Percentiles rank a stretch among this genome's conserved stretches.
Conservation (phyloP, 2,888 invertebrate species). For the Cantharis nigra region DNA sequence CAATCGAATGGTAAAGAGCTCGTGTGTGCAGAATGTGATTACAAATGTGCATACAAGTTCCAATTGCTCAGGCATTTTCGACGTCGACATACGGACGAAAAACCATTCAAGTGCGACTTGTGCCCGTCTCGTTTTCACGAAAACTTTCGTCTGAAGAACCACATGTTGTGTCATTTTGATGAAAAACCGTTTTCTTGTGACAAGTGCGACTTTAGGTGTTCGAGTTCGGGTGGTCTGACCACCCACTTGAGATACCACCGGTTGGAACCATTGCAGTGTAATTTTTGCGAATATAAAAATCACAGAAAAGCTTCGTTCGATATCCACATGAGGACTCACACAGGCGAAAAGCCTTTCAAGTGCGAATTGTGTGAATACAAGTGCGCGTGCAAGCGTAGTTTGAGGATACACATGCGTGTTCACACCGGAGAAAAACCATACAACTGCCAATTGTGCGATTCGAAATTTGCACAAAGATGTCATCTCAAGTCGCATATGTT, state of each 20-base stretch:
- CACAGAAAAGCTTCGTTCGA: not conserved
- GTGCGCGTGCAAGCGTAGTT: not conserved
- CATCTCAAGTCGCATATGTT: not conserved
- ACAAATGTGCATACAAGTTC: not conserved
- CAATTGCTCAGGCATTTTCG: not conserved
- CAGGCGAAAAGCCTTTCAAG: not conserved
- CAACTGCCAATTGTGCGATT: not conserved
- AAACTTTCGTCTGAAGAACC: not conserved
- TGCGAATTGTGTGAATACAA: not conserved
- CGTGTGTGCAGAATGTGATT: not conserved
- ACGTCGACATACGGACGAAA: not conserved
- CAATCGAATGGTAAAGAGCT: not conserved
- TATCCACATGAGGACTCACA: not conserved
- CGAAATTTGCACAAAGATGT: not conserved
- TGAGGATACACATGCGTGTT: not conserved
- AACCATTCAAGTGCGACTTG: not conserved
- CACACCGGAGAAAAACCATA: not conserved
- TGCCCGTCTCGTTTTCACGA: not conserved
- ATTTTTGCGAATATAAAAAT: not conserved
- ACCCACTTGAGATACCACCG: not conserved
- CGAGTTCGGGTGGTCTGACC: not conserved
- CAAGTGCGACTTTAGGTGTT: not conserved
- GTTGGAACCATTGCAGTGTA: not conserved
- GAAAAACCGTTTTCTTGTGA: not conserved
- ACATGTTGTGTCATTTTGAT: not conserved